A percentile compares a stretch with the other conserved stretches of the same genome.
Evolutionary conservation across 2,888 invertebrate genomes (phyloP).

Genomic region (Habroteleia sp.): DNA sequence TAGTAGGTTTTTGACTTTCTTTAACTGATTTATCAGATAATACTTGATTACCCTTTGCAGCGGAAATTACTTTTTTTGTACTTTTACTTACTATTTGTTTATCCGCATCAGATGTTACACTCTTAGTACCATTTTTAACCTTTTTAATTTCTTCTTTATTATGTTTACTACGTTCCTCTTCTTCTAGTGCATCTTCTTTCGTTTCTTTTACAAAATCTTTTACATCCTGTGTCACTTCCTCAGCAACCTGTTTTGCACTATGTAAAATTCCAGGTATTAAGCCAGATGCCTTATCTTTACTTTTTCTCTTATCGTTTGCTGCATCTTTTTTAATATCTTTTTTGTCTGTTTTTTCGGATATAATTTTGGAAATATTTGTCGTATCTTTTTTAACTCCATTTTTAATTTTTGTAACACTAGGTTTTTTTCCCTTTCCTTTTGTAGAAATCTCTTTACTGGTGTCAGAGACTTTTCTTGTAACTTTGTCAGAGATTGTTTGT

Average conservation of each 20-base stretch:
- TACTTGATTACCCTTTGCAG: no score
- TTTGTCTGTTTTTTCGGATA: constrained; percentile 17
- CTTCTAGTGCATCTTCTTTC: constrained; percentile 69
- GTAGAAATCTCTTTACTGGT: neutral
- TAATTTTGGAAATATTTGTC: constrained; percentile 22
- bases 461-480: constrained; percentile 1
- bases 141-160: neutral
- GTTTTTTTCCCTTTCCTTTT: neutral
- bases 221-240: constrained; percentile 42
- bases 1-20: no score
- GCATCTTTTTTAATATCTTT: constrained; percentile 53
- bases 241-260: constrained; percentile 59
- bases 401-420: constrained; percentile 19
- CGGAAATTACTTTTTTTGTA: no score
- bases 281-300: constrained; percentile 59
- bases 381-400: constrained; percentile 21
- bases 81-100: no score
- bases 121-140: neutral
- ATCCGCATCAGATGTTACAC: neutral
- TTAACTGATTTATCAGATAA: no score
- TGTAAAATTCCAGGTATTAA: constrained; percentile 68
- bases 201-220: constrained; percentile 76
- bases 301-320: constrained; percentile 58
- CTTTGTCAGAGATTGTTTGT: constrained; percentile 11
- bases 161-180: constrained; percentile 58